phyloP scores from a whole-genome alignment of 2,888 invertebrate genomes.

The Escarpia spicata region DNA sequence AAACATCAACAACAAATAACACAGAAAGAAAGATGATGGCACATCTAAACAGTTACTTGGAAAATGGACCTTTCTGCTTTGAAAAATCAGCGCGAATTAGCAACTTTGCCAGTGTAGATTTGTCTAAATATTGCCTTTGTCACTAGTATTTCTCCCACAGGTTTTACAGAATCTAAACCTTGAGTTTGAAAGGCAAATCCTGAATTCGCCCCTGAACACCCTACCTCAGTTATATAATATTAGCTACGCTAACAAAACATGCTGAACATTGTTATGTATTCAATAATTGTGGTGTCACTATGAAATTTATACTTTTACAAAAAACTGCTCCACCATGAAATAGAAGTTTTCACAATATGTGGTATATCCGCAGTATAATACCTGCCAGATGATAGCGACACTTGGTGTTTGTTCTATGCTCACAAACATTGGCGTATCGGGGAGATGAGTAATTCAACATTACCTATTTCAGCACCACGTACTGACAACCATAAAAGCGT shows the following conservation, averaged over 20 bases:
- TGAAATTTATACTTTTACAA: background rate
- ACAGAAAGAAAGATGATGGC: background rate
- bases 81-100: background rate
- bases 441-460: background rate
- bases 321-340: background rate
- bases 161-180: background rate
- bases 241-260: background rate
- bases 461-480: background rate
- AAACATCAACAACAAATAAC: background rate
- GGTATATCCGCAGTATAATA: background rate
- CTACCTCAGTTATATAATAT: background rate
- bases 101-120: background rate
- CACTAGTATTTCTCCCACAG: no score
- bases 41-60: background rate
- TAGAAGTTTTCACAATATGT: background rate
- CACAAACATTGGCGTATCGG: background rate
- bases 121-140: background rate
- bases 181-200: background rate
- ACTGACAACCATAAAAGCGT: background rate
- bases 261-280: background rate
- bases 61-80: background rate
- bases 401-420: background rate
- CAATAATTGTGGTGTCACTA: background rate
- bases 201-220: background rate
- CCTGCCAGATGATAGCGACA: background rate